Evolutionary conservation across 2,113 vertebrate genomes (phyloP), one percentile per base, ranked within the genome.

Genomic region (Taurulus bubalis): DNA sequence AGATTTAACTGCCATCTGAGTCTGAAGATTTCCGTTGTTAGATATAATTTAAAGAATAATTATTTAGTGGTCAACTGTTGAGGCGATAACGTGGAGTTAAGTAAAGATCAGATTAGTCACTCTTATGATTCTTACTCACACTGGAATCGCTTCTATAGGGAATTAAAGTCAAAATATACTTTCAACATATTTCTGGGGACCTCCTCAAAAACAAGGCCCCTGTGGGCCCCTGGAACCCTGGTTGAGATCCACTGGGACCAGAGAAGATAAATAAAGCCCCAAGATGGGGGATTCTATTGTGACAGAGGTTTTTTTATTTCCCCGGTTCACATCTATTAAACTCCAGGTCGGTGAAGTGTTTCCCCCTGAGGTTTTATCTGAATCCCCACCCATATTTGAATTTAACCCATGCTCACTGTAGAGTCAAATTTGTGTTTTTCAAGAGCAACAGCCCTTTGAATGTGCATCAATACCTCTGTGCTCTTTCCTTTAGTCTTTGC

Each of bases 271-370:
- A 70, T 24, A 73, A 79, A 77, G 75, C 26, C 22, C 42, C 55
- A 59, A 69, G 40, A 82, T 32, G 3, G 30, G 32, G 75, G 66
- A 64, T 34, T 66, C 82, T 49, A 77, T 34, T 70, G 58, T 65
- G 38, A 78, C 49, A 60, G 45, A 66, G 62, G 40, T 71, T 79
- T 88, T 68, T 8, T 45, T 38, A 8, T 66, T 76, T 87, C 66
- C 71, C n/a, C 47, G 8, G 72, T 80, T 69, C 28, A n/a, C 28
- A 49, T 56, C 79, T 55, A 34, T 74, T 68, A 45, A 75, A 82
- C 47, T 74, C 40, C 38, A 78, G 22, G 68, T 75, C 84, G 65
- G 72, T 75, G 60, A 78, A 83, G 20, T 69, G 34, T 32, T 53
- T 6, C 38, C 49, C 67, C 51, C 15, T 49, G 56, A 53, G 69